These are phyloP conservation scores for Rhogogaster chlorosoma DNA, from an alignment of 2,888 invertebrate genomes.

Conservation along the genomic window DNA sequence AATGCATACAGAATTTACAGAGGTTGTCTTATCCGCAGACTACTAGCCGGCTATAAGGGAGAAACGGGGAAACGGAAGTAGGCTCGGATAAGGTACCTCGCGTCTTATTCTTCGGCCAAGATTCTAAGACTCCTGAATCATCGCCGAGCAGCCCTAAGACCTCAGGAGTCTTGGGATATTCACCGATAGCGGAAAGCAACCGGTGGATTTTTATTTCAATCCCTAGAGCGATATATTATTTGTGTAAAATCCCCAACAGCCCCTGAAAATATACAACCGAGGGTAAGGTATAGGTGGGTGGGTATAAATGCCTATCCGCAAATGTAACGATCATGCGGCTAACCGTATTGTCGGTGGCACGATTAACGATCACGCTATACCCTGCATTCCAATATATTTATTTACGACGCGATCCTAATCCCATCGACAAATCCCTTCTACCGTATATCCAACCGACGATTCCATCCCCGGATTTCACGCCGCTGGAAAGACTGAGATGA, in stretches of 20 bases:
- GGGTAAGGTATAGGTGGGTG: background rate
- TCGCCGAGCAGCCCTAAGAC: conserved; percentile 7
- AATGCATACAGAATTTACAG: conserved; percentile 66
- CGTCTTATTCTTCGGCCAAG: background rate
- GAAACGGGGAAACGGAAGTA: conserved; percentile 16
- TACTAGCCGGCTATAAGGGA: background rate
- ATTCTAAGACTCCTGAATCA: conserved; percentile 11
- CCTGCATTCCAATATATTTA: conserved; percentile 31
- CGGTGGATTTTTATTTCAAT: conserved; percentile 75
- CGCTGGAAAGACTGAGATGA: background rate
- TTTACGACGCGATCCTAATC: conserved; percentile 29
- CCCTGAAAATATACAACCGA: conserved; percentile 25
- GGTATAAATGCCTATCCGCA: conserved; percentile 23
- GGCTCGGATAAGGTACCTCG: background rate
- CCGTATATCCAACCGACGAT: background rate
- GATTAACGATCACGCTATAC: conserved; percentile 30
- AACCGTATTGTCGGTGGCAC: conserved; percentile 32
- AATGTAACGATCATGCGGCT: conserved; percentile 37
- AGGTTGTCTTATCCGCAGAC: conserved; percentile 19
- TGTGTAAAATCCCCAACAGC: conserved; percentile 54
- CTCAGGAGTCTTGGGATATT: conserved; percentile 62
- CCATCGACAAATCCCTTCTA: conserved; percentile 10
- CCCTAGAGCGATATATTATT: conserved; percentile 66
- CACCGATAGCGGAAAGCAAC: conserved; percentile 63
- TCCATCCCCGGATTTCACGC: background rate